A percentile compares a stretch with the other conserved stretches of the same genome.
phyloP scores from a whole-genome alignment of 1,140 invertebrate species.

The Copidosoma floridanum region DNA sequence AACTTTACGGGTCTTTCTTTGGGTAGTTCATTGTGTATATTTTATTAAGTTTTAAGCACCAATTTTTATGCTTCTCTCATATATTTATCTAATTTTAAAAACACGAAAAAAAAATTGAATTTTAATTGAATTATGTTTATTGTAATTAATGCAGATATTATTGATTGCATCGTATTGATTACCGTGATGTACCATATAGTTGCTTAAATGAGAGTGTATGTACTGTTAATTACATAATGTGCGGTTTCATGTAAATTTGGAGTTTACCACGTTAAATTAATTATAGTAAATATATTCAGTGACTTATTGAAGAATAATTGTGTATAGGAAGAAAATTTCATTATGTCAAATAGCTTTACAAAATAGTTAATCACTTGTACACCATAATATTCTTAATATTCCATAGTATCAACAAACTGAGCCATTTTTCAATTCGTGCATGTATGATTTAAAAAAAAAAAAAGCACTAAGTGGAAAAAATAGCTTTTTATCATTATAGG shows the following conservation, averaged over 20 bases:
- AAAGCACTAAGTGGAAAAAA: background rate
- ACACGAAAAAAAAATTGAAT: slow-evolving; percentile 1
- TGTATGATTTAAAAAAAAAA: background rate
- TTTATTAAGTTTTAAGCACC: slow-evolving; percentile 9
- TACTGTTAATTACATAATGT: background rate
- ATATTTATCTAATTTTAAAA: background rate
- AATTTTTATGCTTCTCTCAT: slow-evolving; percentile 15
- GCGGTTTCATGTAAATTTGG: background rate
- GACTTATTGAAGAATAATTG: slow-evolving; percentile 23
- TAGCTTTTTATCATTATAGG: too few species aligned
- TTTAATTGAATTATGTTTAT: background rate
- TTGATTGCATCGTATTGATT: too few species aligned
- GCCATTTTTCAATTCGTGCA: too few species aligned
- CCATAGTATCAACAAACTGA: too few species aligned
- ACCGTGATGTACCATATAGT: background rate
- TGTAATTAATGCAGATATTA: background rate
- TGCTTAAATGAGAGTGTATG: background rate
- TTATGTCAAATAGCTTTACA: too few species aligned
- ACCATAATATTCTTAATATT: too few species aligned
- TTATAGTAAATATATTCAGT: slow-evolving; percentile 18
- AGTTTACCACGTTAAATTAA: slow-evolving; percentile 15
- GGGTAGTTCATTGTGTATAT: slow-evolving; percentile 22
- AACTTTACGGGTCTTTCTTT: slow-evolving; percentile 14
- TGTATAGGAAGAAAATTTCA: too few species aligned
- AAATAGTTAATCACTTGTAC: too few species aligned